A percentile compares a stretch with the other conserved stretches of the same genome.
Evolutionary conservation across 2,797 vertebrate species (phyloP).

Genomic region (Phataginus tricuspis): DNA sequence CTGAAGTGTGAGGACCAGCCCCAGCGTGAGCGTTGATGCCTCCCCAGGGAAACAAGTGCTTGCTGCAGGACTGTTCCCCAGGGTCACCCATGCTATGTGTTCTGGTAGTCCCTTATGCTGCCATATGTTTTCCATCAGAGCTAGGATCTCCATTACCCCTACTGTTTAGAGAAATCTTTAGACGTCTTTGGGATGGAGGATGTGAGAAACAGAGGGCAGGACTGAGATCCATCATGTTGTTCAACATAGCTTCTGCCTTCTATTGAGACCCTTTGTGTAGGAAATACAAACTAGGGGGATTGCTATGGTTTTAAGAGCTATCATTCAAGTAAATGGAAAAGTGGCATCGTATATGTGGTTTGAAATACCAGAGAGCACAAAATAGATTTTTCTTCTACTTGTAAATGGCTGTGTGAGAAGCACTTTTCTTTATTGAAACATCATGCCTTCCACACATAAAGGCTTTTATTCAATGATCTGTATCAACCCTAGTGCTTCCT

Average conservation of each 20-base stretch:
- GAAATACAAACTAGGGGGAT: conserved; percentile 76
- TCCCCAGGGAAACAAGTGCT: conserved; percentile 51
- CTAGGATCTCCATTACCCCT: conserved; percentile 63
- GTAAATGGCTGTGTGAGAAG: background rate
- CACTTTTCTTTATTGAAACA: background rate
- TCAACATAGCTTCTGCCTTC: conserved; percentile 64
- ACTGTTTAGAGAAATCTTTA: conserved; percentile 71
- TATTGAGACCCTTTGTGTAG: conserved; percentile 50
- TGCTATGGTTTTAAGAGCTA: conserved; percentile 67
- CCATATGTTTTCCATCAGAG: conserved; percentile 77
- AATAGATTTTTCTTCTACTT: conserved; percentile 64
- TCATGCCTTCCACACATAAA: conserved; percentile 17
- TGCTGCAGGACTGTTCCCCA: conserved; percentile 62
- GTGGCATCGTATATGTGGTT: conserved; percentile 24
- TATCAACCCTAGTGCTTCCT: conserved; percentile 31
- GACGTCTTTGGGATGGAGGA: background rate
- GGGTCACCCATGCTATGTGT: conserved; percentile 67
- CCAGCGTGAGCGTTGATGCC: conserved; percentile 19
- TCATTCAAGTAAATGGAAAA: conserved; percentile 79
- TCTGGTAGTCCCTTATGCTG: conserved; percentile 64
- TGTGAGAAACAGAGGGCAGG: conserved; percentile 9
- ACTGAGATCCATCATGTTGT: conserved; percentile 60
- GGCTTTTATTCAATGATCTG: conserved; percentile 63
- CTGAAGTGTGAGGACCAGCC: conserved; percentile 43
- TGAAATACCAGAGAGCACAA: conserved; percentile 21